Percentiles rank a stretch among this genome's conserved stretches.
Conservation (phyloP, 1,140 invertebrate genomes). For the Cardiocondyla obscurior region DNA sequence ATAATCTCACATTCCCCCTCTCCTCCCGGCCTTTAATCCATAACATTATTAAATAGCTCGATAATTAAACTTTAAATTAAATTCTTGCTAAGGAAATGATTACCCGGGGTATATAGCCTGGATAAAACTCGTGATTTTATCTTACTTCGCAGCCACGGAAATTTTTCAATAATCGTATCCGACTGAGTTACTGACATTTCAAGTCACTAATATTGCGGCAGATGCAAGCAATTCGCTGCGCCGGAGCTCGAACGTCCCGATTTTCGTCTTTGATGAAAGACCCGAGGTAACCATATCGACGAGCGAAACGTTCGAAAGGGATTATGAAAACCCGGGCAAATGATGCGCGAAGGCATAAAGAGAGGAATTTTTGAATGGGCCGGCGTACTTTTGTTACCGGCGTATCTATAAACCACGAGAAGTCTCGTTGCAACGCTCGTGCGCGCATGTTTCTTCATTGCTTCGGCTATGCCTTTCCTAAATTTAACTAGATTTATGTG, state of each 20-base stretch:
- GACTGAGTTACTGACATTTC: conserved; percentile 23
- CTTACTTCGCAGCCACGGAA: not conserved
- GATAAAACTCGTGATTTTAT: not conserved
- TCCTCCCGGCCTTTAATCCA: not conserved
- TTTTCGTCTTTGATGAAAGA: conserved; percentile 21
- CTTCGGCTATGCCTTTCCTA: conserved; percentile 35
- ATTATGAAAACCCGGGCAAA: conserved; percentile 45
- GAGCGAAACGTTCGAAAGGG: not conserved
- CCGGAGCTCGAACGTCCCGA: conserved; percentile 12
- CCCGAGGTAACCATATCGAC: conserved; percentile 26
- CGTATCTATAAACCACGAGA: conserved; percentile 29
- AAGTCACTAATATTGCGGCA: conserved; percentile 2
- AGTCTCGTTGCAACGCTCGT: conserved; percentile 32
- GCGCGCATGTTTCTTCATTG: conserved; percentile 50
- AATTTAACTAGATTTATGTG: conserved; percentile 53
- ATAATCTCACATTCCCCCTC: not conserved
- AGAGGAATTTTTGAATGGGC: conserved; percentile 29
- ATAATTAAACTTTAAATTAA: conserved; percentile 43
- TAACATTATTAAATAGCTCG: not conserved
- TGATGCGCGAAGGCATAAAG: conserved; percentile 44
- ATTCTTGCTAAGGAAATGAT: not conserved
- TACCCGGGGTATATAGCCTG: not conserved
- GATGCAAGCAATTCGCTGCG: conserved; percentile 25
- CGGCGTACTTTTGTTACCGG: conserved; percentile 32
- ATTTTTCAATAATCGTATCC: conserved; percentile 21